These are phyloP conservation scores for Passer montanus DNA, from an alignment of 2,113 vertebrate species.

Conservation along the genomic window DNA sequence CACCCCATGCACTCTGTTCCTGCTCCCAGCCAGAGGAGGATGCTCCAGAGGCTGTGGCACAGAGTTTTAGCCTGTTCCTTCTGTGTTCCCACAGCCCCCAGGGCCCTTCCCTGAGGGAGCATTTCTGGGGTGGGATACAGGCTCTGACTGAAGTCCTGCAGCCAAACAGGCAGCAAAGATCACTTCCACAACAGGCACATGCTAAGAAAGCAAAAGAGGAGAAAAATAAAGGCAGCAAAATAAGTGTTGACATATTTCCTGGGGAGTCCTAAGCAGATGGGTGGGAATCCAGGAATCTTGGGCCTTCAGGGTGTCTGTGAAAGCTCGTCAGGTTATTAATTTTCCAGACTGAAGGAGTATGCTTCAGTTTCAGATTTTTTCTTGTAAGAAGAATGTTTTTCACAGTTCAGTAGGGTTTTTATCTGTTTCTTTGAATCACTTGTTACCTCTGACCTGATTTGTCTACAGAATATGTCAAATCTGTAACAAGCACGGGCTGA, in stretches of 20 bases:
- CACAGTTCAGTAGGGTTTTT: not conserved
- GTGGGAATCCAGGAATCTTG: not conserved
- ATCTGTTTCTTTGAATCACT: slow-evolving; percentile 19
- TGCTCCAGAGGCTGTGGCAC: not conserved
- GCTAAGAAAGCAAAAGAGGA: not conserved
- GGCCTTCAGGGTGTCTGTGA: not conserved
- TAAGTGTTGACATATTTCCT: not conserved
- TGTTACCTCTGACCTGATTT: slow-evolving; percentile 45
- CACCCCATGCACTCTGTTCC: not conserved
- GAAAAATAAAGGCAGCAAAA: not conserved
- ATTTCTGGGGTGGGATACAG: not conserved
- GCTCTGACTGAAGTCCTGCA: not conserved
- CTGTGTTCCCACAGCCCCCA: not conserved
- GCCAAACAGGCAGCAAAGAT: not conserved
- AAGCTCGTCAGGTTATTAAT: not conserved
- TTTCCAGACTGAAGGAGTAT: not conserved
- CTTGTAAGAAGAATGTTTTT: not conserved
- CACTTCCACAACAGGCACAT: not conserved
- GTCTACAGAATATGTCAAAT: slow-evolving; percentile 34
- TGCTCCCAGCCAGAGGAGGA: not conserved
- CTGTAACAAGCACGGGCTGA: slow-evolving; percentile 1
- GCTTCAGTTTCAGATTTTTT: not conserved
- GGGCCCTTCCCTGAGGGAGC: not conserved
- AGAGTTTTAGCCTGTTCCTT: not conserved
- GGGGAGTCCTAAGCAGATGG: not conserved